Evolutionary conservation across 2,888 invertebrate genomes (phyloP).

Genomic region (Spisula solida): DNA sequence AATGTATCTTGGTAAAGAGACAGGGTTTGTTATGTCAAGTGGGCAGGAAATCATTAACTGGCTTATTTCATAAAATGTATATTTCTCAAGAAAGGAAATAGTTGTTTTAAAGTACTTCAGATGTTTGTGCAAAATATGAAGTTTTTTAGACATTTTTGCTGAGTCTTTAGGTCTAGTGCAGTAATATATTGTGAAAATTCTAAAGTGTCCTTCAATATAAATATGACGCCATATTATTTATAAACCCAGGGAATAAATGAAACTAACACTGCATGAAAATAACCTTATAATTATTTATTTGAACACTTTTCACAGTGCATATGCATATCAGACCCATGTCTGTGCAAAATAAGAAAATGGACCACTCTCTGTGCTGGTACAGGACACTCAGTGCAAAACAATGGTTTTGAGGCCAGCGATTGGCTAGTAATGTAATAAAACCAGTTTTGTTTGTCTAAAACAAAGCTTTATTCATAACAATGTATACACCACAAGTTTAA

Average conservation of each 20-base stretch:
- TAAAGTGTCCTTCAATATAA: background rate
- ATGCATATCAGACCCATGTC: no score
- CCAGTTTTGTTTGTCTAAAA: no score
- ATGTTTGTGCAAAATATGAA: conserved; percentile 41
- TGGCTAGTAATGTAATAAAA: no score
- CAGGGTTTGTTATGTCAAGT: conserved; percentile 27
- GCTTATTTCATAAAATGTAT: conserved; percentile 45
- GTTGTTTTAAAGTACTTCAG: conserved; percentile 36
- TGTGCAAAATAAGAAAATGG: no score
- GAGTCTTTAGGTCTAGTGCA: background rate
- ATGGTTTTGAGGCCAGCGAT: no score
- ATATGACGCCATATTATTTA: background rate
- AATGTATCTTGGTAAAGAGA: conserved; percentile 16
- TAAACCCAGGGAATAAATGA: background rate
- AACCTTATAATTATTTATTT: no score
- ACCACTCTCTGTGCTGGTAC: no score
- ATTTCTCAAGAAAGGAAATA: conserved; percentile 49
- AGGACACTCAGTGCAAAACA: no score
- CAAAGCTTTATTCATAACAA: no score
- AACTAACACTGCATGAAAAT: background rate
- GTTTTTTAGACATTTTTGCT: conserved; percentile 25
- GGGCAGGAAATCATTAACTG: conserved; percentile 43
- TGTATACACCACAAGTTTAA: no score
- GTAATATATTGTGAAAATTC: background rate
- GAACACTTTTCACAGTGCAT: no score